Base-by-base conservation (phyloP, 2,113 vertebrate genomes). In the Cyprinodon variegatus region DNA sequence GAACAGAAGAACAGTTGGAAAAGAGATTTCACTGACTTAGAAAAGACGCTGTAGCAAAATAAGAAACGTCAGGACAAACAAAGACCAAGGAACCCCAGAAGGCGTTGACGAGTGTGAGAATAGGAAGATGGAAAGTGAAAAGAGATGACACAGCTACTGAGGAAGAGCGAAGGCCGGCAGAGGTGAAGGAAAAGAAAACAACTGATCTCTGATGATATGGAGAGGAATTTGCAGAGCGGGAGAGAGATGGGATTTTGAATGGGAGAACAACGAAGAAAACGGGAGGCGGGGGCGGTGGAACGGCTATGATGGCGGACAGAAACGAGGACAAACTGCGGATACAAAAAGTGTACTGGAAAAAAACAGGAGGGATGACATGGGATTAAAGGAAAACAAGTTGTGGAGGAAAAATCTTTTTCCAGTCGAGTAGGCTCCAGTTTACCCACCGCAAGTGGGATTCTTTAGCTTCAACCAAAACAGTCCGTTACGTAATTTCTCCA, bases 141-240 rank as follows among this genome's bases (percentile, higher is more conserved):
- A 83, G 78, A 72, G 88, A 84, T 84, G 90, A 88, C 84, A 76
- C 84, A 66, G 86, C 87, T 68, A 73, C 84, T 76, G 83, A 81
- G 79, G 36, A 61, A 84, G 67, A 46, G 60, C 57, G 80, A 76
- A 69, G 89, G 88, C 84, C 79, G 78, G 64, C 6, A 9, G 76
- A 74, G 83, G 84, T 78, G 84, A 87, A 83, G 85, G 91, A 86
- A 90, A 91, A 76, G 89, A 83, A 87, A 92, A 91, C 87, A 89
- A 45, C 53, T 11, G n/a, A 76, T 50, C 22, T 17, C 12, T 48
- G 50, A 64, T 76, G 86, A 88, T 70, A 69, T 74, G 70, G 38
- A 57, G 76, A 77, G 78, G 72, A 80, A 88, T 83, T 63, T 22
- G 67, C 50, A 53, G 57, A 53, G 41, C 57, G 60, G 62, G 68